A percentile compares a stretch with the other conserved stretches of the same genome.
Evolutionary conservation across 2,113 vertebrate genomes (phyloP).

Genomic region (Gasterosteus aculeatus): DNA sequence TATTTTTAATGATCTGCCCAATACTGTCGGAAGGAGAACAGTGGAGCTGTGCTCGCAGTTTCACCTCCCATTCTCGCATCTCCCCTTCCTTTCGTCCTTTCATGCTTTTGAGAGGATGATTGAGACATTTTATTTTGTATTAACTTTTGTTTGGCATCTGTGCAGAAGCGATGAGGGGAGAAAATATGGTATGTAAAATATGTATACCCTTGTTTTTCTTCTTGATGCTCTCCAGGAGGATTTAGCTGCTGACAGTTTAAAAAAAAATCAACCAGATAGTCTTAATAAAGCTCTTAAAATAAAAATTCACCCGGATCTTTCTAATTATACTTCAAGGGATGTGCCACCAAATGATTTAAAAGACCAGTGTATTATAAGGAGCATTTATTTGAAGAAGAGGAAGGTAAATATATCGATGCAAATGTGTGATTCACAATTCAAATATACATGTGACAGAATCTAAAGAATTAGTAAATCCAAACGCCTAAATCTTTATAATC

Average conservation of each 20-base stretch:
- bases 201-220: conserved; percentile 63
- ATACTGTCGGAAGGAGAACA: conserved; percentile 33
- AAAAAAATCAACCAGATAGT: conserved; percentile 1
- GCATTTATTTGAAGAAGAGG: neutral
- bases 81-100: conserved; percentile 27
- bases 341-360: neutral
- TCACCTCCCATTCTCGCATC: conserved; percentile 53
- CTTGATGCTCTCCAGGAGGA: conserved; percentile 55
- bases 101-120: conserved; percentile 58
- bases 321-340: conserved; percentile 8
- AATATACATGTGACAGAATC: too few species aligned
- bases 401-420: neutral
- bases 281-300: conserved; percentile 13
- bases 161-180: conserved; percentile 70
- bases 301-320: conserved; percentile 21
- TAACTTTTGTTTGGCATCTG: conserved; percentile 76
- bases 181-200: conserved; percentile 66
- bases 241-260: conserved; percentile 33
- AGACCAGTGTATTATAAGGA: neutral
- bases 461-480: too few species aligned
- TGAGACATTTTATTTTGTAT: conserved; percentile 69
- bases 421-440: neutral
- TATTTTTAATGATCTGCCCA: conserved; percentile 59
- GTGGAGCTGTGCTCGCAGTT: conserved; percentile 43
- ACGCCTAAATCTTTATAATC: too few species aligned